These are phyloP conservation scores for Podarcis cretensis DNA, from an alignment of 2,113 vertebrate species.

Conservation along the genomic window DNA sequence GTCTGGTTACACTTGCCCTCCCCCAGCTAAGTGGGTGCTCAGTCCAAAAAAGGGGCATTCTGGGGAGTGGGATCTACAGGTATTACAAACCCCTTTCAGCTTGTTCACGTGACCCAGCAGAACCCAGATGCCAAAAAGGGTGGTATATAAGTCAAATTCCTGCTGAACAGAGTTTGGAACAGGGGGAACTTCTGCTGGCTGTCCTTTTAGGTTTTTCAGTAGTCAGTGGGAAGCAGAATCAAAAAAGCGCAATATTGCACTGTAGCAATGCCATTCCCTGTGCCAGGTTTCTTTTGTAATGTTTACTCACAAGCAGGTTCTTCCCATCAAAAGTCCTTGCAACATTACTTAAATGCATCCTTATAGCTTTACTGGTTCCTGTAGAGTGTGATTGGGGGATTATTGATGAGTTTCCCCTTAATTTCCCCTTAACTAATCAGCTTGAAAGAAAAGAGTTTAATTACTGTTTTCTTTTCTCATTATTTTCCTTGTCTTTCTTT, in stretches of 20 bases:
- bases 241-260: not conserved
- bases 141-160: no score
- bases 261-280: not conserved
- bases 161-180: no score
- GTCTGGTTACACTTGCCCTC: no score
- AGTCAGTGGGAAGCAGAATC: not conserved
- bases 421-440: not conserved
- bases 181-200: no score
- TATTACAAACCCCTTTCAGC: no score
- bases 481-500: not conserved
- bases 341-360: not conserved
- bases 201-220: not conserved
- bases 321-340: not conserved
- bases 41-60: no score
- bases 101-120: no score
- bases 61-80: no score
- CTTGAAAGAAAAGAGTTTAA: not conserved
- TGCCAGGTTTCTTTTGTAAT: not conserved
- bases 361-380: not conserved
- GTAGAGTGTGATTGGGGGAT: not conserved
- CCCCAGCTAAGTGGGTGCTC: no score
- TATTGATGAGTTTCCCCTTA: not conserved
- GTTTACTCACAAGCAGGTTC: not conserved
- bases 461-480: not conserved
- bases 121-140: no score